These are phyloP conservation scores for Lophius americanus DNA, from an alignment of 2,797 vertebrate genomes.

Conservation along the genomic window DNA sequence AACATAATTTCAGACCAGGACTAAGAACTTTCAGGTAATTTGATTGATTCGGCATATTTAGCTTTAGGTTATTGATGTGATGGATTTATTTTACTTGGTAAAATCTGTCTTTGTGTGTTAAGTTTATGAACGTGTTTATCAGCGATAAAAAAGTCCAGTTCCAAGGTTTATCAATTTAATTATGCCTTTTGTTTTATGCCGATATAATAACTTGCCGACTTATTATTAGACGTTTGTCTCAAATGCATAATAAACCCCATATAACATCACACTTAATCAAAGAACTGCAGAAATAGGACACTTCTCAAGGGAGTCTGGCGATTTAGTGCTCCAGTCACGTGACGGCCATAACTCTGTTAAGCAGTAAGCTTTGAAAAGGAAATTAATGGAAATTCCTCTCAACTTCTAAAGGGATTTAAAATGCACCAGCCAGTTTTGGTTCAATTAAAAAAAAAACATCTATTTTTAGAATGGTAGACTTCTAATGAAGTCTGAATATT, in stretches of 20 bases:
- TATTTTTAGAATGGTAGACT: too few relatives aligned
- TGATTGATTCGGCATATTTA: slow-evolving; percentile 5
- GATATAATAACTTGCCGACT: background rate
- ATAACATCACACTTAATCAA: background rate
- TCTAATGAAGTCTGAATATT: too few relatives aligned
- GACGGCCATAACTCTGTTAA: background rate
- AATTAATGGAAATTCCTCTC: background rate
- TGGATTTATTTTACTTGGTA: fast-evolving
- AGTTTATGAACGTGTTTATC: background rate
- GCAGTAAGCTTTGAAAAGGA: background rate
- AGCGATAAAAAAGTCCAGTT: background rate
- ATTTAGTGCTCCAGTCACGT: background rate
- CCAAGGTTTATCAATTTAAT: background rate
- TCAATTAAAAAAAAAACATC: too few relatives aligned
- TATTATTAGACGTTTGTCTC: background rate
- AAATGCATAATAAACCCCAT: background rate
- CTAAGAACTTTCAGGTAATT: fast-evolving
- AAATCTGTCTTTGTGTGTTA: background rate
- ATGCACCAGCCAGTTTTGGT: too few relatives aligned
- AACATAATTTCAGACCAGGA: background rate
- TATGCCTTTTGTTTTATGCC: background rate
- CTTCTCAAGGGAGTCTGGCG: slow-evolving; percentile 10
- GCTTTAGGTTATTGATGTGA: background rate
- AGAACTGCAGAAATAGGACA: background rate
- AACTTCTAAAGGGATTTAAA: background rate